Conservation (phyloP, 2,888 invertebrate species). For the Sabellastarte sp. region DNA sequence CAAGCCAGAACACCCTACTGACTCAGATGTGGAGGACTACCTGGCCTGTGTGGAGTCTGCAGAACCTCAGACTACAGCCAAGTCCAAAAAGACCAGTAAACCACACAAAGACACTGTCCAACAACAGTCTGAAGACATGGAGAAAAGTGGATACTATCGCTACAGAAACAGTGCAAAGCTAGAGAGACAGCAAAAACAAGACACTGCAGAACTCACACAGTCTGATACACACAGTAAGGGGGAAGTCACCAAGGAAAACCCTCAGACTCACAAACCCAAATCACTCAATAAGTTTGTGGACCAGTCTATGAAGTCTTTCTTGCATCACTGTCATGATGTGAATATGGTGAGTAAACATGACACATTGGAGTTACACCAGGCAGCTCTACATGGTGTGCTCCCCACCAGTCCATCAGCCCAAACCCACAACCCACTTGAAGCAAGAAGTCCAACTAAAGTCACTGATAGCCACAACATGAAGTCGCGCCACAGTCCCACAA, state of each 20-base stretch:
- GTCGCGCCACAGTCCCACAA: too few species aligned
- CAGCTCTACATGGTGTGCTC: background rate
- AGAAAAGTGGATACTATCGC: background rate
- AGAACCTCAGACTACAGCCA: background rate
- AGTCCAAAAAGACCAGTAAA: background rate
- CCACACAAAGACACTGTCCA: background rate
- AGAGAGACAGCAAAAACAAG: background rate
- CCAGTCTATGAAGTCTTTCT: background rate
- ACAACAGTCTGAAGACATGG: background rate
- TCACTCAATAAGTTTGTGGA: conserved; percentile 2
- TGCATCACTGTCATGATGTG: background rate
- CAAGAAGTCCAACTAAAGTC: too few species aligned
- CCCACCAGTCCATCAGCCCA: too few species aligned
- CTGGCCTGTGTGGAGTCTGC: background rate
- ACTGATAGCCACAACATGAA: too few species aligned
- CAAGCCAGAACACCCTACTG: background rate
- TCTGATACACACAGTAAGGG: background rate
- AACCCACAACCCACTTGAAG: too few species aligned
- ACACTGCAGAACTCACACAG: background rate
- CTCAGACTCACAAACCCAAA: background rate
- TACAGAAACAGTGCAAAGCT: background rate
- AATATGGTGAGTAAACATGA: background rate
- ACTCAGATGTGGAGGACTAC: conserved; percentile 1
- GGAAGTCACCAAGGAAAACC: background rate
- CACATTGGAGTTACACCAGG: background rate